A percentile compares a stretch with the other conserved stretches of the same genome.
Conservation (phyloP, 2,888 invertebrate genomes). For the Myopa tessellatipennis region DNA sequence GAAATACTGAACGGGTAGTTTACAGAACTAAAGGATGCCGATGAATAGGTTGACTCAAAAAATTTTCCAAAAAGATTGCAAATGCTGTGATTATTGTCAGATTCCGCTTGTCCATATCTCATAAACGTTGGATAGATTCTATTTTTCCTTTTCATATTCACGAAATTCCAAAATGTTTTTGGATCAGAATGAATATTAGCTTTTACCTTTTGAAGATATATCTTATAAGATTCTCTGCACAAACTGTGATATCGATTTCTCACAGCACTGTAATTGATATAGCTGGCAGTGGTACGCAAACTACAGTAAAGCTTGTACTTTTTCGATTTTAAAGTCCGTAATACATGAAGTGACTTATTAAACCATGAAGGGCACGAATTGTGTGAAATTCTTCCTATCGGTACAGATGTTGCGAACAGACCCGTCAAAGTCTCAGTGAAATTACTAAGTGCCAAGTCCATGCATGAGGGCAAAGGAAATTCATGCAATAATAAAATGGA, state of each 20-base stretch:
- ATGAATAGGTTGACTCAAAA: not conserved
- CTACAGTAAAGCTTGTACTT: no score
- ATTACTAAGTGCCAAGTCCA: not conserved
- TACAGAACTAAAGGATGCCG: not conserved
- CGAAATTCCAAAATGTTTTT: conserved; percentile 15
- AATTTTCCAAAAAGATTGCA: conserved; percentile 1
- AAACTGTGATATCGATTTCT: no score
- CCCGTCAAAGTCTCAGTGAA: not conserved
- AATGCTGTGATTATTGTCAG: not conserved
- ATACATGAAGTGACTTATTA: not conserved
- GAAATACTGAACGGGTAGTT: not conserved
- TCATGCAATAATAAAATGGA: no score
- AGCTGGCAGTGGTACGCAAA: no score
- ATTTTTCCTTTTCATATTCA: conserved; percentile 2
- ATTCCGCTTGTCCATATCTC: not conserved
- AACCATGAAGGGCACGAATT: not conserved
- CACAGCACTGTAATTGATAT: no score
- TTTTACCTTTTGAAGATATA: no score
- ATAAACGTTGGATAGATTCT: not conserved
- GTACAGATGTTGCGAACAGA: no score
- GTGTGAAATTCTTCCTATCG: not conserved
- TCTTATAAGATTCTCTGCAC: not conserved
- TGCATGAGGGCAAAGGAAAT: not conserved
- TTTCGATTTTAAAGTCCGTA: not conserved
- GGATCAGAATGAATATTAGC: not conserved